phyloP scores from a whole-genome alignment of 2,888 invertebrate genomes.

The Operophtera brumata region DNA sequence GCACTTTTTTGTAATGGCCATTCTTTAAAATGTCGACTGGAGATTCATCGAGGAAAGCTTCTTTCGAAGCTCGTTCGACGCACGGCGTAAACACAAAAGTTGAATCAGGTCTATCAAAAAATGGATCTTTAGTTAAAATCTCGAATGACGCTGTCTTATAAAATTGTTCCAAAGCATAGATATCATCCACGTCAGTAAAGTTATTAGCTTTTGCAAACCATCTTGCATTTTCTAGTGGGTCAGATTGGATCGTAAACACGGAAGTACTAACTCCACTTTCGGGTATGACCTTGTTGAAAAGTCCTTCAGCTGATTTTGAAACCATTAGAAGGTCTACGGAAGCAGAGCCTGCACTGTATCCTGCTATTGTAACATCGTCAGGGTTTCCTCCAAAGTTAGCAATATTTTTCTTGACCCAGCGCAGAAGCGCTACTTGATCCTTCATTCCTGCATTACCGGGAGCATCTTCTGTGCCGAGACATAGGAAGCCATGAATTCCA shows the following conservation, averaged over 20 bases:
- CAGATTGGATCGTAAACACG: conserved; percentile 43
- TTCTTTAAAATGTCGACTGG: conserved; percentile 46
- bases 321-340: conserved; percentile 53
- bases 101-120: conserved; percentile 18
- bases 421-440: conserved; percentile 56
- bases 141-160: conserved; percentile 47
- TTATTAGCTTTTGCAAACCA: conserved; percentile 44
- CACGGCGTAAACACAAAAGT: conserved; percentile 38
- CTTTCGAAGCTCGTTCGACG: conserved; percentile 33
- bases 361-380: conserved; percentile 54
- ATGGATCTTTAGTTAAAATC: conserved; percentile 29
- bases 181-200: conserved; percentile 43
- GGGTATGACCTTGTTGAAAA: conserved; percentile 54
- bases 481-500: conserved; percentile 54
- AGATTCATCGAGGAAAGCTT: conserved; percentile 43
- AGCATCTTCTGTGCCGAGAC: conserved; percentile 52
- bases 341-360: conserved; percentile 55
- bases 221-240: conserved; percentile 53
- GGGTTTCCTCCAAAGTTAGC: conserved; percentile 58
- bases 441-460: conserved; percentile 67
- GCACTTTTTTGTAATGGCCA: conserved; percentile 44
- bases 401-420: conserved; percentile 57
- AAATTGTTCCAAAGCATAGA: conserved; percentile 50
- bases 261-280: conserved; percentile 50
- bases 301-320: conserved; percentile 47